Conservation (phyloP, 2,113 vertebrate genomes). For the Anoplopoma fimbria region DNA sequence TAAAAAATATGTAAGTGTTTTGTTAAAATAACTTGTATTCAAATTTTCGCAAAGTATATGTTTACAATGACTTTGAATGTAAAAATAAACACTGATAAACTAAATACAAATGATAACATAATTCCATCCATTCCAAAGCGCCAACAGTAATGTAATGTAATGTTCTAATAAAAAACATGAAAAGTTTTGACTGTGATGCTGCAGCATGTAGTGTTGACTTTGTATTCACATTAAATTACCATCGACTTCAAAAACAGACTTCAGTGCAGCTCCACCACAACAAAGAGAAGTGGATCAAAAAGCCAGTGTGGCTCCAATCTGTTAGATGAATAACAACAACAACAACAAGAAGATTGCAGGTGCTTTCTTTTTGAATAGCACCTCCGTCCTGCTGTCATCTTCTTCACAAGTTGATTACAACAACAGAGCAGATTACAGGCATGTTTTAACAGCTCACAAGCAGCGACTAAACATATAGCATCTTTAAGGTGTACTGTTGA, state of each 20-base stretch:
- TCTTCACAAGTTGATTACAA: not conserved
- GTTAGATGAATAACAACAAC: not conserved
- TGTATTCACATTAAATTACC: not conserved
- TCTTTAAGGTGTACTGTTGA: not conserved
- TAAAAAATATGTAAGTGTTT: not conserved
- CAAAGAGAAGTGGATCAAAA: constrained; percentile 14
- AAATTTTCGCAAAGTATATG: not conserved
- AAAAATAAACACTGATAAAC: not conserved
- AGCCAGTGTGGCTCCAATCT: not conserved
- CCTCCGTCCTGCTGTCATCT: not conserved
- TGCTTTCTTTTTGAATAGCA: constrained; percentile 1
- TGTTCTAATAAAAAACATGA: not conserved
- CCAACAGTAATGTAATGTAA: not conserved
- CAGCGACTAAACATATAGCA: not conserved
- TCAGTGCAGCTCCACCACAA: not conserved
- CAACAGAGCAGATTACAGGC: not conserved
- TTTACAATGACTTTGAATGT: not conserved
- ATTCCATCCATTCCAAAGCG: not conserved
- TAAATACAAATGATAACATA: not conserved
- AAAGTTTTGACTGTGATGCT: not conserved
- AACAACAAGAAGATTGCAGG: constrained; percentile 2
- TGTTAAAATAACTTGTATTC: not conserved
- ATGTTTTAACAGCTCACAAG: not conserved
- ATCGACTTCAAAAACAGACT: constrained; percentile 11
- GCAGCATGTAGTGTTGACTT: not conserved